These are phyloP conservation scores for Rhinophrynus dorsalis DNA, from an alignment of 2,797 vertebrate genomes.

Conservation along the genomic window DNA sequence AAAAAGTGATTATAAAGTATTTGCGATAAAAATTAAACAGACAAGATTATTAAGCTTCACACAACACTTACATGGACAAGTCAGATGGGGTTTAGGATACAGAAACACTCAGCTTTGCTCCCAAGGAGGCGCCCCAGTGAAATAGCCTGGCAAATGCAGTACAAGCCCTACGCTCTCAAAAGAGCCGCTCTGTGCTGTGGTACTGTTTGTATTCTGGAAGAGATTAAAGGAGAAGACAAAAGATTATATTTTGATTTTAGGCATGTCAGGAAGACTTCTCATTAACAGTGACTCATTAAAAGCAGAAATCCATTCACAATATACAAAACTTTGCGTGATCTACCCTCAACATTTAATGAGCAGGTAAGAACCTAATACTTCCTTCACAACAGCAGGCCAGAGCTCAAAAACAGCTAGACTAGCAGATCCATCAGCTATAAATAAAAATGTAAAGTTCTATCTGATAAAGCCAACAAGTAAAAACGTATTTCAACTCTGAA, in stretches of 20 bases:
- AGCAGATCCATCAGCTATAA: too few species aligned
- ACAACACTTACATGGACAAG: constrained; percentile 68
- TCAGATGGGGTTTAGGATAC: constrained; percentile 63
- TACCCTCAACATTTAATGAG: constrained; percentile 11
- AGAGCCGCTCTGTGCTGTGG: constrained; percentile 67
- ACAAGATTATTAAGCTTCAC: not conserved
- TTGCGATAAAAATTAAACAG: not conserved
- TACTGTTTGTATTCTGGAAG: constrained; percentile 65
- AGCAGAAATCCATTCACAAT: too few species aligned
- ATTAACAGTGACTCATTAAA: not conserved
- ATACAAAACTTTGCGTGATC: not conserved
- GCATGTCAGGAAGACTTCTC: too few species aligned
- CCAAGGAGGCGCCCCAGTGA: constrained; percentile 73
- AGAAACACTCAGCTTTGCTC: constrained; percentile 61
- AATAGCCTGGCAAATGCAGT: constrained; percentile 72
- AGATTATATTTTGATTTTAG: too few species aligned
- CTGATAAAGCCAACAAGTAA: too few species aligned
- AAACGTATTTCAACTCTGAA: too few species aligned
- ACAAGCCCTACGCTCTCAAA: constrained; percentile 69
- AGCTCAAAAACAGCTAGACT: too few species aligned
- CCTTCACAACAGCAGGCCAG: too few species aligned
- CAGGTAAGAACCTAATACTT: too few species aligned
- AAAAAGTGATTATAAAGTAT: too few species aligned
- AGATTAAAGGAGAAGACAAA: not conserved
- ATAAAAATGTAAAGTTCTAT: too few species aligned